These are phyloP conservation scores for Hephaestus fuliginosus DNA, from an alignment of 2,797 vertebrate genomes.

Conservation along the genomic window DNA sequence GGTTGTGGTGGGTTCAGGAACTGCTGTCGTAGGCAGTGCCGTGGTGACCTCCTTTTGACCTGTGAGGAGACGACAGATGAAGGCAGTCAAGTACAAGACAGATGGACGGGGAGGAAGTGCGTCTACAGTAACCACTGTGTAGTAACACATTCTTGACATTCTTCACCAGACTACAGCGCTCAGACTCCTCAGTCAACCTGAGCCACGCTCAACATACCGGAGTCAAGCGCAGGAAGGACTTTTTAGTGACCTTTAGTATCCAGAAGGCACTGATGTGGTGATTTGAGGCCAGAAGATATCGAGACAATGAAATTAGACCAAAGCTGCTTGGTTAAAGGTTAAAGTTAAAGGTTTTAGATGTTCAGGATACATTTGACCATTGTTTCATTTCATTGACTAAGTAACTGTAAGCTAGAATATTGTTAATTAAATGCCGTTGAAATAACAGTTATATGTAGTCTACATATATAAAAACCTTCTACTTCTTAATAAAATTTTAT, in stretches of 20 bases:
- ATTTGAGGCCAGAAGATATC: conserved; percentile 13
- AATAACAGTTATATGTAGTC: neutral
- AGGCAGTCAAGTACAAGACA: conserved; percentile 6
- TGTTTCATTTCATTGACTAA: neutral
- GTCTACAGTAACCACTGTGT: conserved; percentile 66
- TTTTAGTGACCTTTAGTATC: conserved; percentile 22
- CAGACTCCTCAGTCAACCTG: conserved; percentile 52
- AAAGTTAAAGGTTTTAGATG: neutral
- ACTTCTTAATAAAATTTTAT: neutral
- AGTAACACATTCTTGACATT: conserved; percentile 80
- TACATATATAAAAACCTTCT: neutral
- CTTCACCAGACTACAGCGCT: conserved; percentile 44
- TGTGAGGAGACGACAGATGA: conserved; percentile 64
- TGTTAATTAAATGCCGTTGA: neutral
- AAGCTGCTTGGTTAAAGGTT: neutral
- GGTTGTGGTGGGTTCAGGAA: conserved; percentile 62
- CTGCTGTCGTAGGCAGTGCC: conserved; percentile 55
- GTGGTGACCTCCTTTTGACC: conserved; percentile 81
- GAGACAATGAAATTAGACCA: neutral
- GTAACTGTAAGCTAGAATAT: neutral
- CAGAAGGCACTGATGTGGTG: neutral
- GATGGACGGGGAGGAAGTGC: conserved; percentile 58
- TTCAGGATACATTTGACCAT: neutral
- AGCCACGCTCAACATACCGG: conserved; percentile 46
- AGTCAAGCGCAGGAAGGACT: conserved; percentile 32